These are phyloP conservation scores for Hystrix cristata DNA, from an alignment of 2,113 vertebrate genomes.

Conservation along the genomic window DNA sequence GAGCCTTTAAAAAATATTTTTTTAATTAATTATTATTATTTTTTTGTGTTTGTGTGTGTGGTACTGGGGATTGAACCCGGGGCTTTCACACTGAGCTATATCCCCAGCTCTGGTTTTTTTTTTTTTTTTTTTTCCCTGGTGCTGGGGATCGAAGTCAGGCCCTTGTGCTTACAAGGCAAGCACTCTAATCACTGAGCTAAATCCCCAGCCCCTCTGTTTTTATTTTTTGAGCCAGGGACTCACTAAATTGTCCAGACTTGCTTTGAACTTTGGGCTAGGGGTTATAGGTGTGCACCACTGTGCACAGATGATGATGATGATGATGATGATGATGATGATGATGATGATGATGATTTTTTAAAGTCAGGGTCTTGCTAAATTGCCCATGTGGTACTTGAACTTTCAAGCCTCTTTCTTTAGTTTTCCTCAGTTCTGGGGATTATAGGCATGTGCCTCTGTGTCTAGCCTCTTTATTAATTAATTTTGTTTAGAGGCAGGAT, in stretches of 20 bases:
- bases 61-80: too few species aligned
- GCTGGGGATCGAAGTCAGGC: too few species aligned
- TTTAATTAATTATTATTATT: too few species aligned
- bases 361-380: background rate
- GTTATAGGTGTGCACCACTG: background rate
- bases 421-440: background rate
- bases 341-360: background rate
- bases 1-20: too few species aligned
- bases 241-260: background rate
- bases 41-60: too few species aligned
- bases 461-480: background rate
- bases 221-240: too few species aligned
- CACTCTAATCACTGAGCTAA: too few species aligned
- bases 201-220: too few species aligned
- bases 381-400: background rate
- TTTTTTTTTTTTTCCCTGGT: too few species aligned
- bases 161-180: too few species aligned
- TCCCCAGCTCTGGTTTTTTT: too few species aligned
- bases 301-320: background rate
- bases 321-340: background rate
- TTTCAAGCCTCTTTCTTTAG: background rate
- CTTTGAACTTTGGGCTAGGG: background rate
- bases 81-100: too few species aligned
- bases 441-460: background rate
- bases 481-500: background rate